Base-by-base conservation (phyloP, 2,888 invertebrate species). In the Himalopsyche kuldschensis region DNA sequence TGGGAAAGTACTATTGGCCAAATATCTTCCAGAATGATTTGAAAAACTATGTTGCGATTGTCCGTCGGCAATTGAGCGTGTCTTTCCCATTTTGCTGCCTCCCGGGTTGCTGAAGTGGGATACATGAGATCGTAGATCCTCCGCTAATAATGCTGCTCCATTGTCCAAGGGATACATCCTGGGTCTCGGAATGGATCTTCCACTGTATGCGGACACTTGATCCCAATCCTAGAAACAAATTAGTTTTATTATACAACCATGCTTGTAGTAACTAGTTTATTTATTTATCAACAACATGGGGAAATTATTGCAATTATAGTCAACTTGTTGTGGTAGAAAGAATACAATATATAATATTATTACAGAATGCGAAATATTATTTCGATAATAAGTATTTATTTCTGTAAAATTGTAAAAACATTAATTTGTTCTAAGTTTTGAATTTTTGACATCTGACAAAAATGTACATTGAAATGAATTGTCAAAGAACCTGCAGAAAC, bases 31-130 rank as follows among this genome's bases (percentile, higher is more conserved):
- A 75, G 96, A 96, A 88, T 94, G 93, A 88, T 96, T 96, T 84
- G 96, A 95, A 90, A 96, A 97, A 89, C 97, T 96, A 89, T 97
- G 96, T 89, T 97, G 97, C 82, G 97, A 97, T 90, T 97, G 97
- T 85, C 97, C 97, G 89, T 97, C 97, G 85, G 96, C 97, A 87
- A 96, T 93, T 85, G 96, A 96, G 88, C 96, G 94, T n/a, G 86
- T 89, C 78, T 85, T 82, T 82, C 87, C 86, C 20, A 81, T 76
- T 86, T 87, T 88, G 82, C 78, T 87, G 76, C 82, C 87, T 85
- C 94, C 93, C 90, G 95, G 94, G 86, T 94, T 94, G 86, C 95
- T 95, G 88, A 96, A 95, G 87, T 93, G 93, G 47, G 93, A 91
- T 80, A 90, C 89, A 87, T 94, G 94, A 86, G 95, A 95, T 86